phyloP scores from a whole-genome alignment of 2,113 vertebrate species.

The Semnornis frantzii region DNA sequence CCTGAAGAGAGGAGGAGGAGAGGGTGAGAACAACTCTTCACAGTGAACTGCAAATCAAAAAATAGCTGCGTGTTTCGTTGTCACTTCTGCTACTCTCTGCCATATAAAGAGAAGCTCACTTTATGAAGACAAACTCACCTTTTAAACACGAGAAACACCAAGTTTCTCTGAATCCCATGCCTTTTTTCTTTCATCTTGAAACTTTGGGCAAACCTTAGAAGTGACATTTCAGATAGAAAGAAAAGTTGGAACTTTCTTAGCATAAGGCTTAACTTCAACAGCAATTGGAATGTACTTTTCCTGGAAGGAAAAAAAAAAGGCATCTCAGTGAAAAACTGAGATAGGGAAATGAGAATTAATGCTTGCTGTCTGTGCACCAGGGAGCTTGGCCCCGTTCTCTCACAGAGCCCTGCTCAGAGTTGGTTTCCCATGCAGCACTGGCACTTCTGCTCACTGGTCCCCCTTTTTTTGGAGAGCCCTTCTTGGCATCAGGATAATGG shows the following conservation, averaged over 20 bases:
- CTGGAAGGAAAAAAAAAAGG: not conserved
- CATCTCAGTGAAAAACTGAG: not conserved
- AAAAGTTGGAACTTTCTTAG: not conserved
- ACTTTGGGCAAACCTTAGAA: slow-evolving; percentile 3
- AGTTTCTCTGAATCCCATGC: not conserved
- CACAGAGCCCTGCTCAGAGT: not conserved
- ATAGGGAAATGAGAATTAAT: not conserved
- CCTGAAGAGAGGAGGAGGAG: not conserved
- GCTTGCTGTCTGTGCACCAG: not conserved
- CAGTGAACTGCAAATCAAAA: slow-evolving; percentile 54
- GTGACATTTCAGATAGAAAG: not conserved
- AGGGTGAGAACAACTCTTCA: slow-evolving; percentile 36
- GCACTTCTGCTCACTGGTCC: not conserved
- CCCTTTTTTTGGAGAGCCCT: not conserved
- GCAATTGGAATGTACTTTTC: not conserved
- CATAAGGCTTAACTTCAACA: not conserved
- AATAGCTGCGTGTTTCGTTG: slow-evolving; percentile 22
- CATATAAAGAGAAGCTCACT: not conserved
- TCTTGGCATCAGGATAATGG: not conserved
- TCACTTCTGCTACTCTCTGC: slow-evolving; percentile 26
- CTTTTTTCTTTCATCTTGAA: slow-evolving; percentile 11
- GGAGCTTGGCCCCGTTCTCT: not conserved
- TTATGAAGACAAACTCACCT: slow-evolving; percentile 1
- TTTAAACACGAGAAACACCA: slow-evolving; percentile 19
- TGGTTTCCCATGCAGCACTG: not conserved